Base-by-base conservation (phyloP, 2,113 vertebrate species). In the Calyptommatus sinebrachiatus region DNA sequence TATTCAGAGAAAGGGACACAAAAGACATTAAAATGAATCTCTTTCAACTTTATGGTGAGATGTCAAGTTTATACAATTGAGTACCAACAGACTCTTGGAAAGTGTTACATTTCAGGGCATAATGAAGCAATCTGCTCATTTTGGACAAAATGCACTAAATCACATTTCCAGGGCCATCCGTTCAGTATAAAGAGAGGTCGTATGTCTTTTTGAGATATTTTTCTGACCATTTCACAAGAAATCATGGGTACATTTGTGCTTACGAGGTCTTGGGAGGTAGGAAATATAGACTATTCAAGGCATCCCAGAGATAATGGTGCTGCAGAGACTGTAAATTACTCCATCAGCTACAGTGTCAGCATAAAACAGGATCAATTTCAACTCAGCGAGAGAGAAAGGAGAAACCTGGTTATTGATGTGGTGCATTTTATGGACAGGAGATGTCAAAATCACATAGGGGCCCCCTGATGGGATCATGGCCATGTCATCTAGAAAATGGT, bases 381-480 rank as follows among this genome's bases (percentile, higher is more conserved):
- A 18, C 24, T 63, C 71, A 85, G 71, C 18, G 73, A 83, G 62
- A 74, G 48, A 73, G 29, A 12, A 73, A 63, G 11, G 70, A 48
- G 46, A 57, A 76, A 20, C 53, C 63, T 70, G 16, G 28, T 69
- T 67, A 74, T 48, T 18, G 71, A 83, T 74, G 71, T 74, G 57
- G 65, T 69, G 22, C 46, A 66, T 24, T 80, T 71, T 71, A 71
- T 84, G 61, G 72, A 71, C 71, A 72, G 48, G 72, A 50, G 31
- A 53, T 57, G 50, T 45, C 11, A 26, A 21, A 71, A 10, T 60
- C 62, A n/a, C 8, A 31, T 67, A 45, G 57, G 57, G 53, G 41
- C 46, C 26, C 6, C 61, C 26, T 29, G 35, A 28, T 71, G 35
- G 60, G 45, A 79, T 31, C 57, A 28, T 14, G 22, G 35, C 35